Evolutionary conservation across 1,140 invertebrate genomes (phyloP), one percentile per base, ranked within the genome.

Genomic region (Anoplophora glabripennis): DNA sequence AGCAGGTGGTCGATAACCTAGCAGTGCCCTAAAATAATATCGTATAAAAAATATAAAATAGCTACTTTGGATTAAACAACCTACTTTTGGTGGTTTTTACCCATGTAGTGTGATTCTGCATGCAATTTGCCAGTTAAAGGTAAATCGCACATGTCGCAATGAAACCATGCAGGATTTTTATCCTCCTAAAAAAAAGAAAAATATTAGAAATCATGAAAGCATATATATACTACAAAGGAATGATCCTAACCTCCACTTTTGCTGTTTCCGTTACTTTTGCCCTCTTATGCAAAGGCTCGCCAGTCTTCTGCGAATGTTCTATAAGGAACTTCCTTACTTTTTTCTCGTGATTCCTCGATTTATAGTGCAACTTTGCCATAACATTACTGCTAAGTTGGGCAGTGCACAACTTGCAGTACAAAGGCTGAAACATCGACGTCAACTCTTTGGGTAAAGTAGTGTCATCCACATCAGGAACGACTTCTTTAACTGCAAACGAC

Each of bases 101-200:
- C 78, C 51, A 72, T 63, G 48, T 76, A 79, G 63, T 80, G 78
- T 48, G 78, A 78, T 41, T 77, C 73, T 7, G 78, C 78, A 58
- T 80, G 78, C 3, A 73, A 60, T 51, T 68, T 58, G 7, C 78
- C 78, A 11, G 76, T 79, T 10, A 80, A 63, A 1, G 72, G 59
- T 40, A 80, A 52, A 61, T 80, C 76, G 64, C 78, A 80, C 0
- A 74, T 49, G 4, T 77, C 71, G 52, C 78, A 80, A 54, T 78
- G 71, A 49, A 70, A 72, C 63, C 70, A 67, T 59, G 38, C 52
- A n/a, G 72, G 69, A 65, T 74, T 59, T 42, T 61, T 53, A 10
- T 70, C 70, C n/a, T 68, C 62, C 54, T 66, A 57, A 7, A 34
- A 55, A 57, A 0, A 40, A 38, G 56, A 47, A 42, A 7, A 11